phyloP scores from a whole-genome alignment of 2,113 vertebrate genomes.

The Zootoca vivipara region DNA sequence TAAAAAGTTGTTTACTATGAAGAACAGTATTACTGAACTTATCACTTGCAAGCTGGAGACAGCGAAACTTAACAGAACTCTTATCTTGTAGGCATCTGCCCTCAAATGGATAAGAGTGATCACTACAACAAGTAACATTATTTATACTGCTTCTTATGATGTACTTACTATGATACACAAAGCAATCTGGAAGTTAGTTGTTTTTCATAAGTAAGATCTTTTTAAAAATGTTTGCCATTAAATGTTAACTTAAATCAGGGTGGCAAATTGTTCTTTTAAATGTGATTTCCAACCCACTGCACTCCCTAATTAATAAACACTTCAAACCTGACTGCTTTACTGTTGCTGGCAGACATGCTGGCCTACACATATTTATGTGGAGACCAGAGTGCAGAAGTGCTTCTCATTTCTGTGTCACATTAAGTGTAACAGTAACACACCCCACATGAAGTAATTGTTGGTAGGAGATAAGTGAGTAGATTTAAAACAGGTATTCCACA shows the following conservation, averaged over 20 bases:
- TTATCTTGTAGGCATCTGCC: conserved; percentile 66
- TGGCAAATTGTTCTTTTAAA: background rate
- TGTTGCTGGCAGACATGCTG: too few relatives aligned
- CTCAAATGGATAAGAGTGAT: conserved; percentile 68
- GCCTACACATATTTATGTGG: background rate
- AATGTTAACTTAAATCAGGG: background rate
- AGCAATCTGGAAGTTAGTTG: background rate
- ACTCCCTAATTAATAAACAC: background rate
- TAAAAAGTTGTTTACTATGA: too few relatives aligned
- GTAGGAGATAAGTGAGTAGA: too few relatives aligned
- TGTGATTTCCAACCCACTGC: background rate
- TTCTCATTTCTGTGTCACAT: background rate
- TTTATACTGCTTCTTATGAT: background rate
- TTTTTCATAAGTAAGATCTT: background rate
- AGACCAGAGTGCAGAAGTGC: background rate
- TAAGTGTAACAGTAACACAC: too few relatives aligned
- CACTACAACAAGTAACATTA: conserved; percentile 57
- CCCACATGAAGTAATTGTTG: too few relatives aligned
- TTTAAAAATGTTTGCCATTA: background rate
- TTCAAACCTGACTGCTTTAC: background rate
- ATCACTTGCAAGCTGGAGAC: background rate
- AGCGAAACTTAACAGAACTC: conserved; percentile 8
- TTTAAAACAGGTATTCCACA: too few relatives aligned
- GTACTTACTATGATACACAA: background rate
- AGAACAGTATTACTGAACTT: background rate